Base-by-base conservation (phyloP, 2,797 vertebrate species). In the Anguilla marmorata region DNA sequence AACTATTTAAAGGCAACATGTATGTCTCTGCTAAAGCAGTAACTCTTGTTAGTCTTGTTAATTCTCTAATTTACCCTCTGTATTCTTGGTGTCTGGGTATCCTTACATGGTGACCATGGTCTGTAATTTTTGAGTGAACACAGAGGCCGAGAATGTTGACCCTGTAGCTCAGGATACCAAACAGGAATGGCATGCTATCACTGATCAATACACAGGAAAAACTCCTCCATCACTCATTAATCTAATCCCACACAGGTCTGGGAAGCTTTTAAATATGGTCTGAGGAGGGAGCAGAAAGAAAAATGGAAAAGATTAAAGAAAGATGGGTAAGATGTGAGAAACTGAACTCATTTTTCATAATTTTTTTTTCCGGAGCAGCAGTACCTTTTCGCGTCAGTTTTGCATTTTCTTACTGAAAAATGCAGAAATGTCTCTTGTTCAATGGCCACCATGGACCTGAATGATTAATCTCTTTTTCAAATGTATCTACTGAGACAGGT, bases 221-320 rank as follows among this genome's bases (percentile, higher is more conserved):
- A 93, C 94, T 93, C 94, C 91, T 92, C 93, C 91, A 94, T 95
- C 93, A 94, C 91, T 93, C 93, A 92, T 93, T 95, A 96, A 96
- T 95, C 92, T 88, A 94, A 96, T 96, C 90, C 89, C 50, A 90
- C 84, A 89, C 87, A 37, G 33, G 91, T 88, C 90, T 87, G 90
- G 93, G 87, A 94, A 92, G 95, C 95, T 95, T 96, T 96, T 95
- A 95, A 93, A 92, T 90, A 72, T 33, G 79, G 89, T 37, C 9
- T 52, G 37, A 27, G 48, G 58, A 80, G 37, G 24, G 19, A 85
- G 83, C 37, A 56, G 52, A 37, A 33, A 37, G 54, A 50, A 33
- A 50, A 16, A 7, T 19, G 50, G 14, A 24, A 27, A 84, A 33
- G 30, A 80, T 45, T 8, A 16, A 45, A 80, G 9, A 33, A n/a